Conservation (phyloP, 2,113 vertebrate species). For the Sylvietta virens region DNA sequence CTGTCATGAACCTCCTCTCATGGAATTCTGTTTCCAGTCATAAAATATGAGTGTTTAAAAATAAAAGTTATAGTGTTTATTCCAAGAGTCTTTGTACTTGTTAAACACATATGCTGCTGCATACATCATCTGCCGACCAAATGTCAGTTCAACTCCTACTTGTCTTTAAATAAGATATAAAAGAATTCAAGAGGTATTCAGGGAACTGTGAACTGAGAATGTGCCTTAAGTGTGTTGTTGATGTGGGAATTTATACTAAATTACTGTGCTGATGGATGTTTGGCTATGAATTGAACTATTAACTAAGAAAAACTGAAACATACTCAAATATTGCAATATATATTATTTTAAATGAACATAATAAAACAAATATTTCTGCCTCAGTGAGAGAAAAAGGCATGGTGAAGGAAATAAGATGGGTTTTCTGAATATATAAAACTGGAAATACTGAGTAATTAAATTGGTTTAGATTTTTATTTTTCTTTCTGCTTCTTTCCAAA, state of each 20-base stretch:
- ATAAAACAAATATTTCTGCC: background rate
- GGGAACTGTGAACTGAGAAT: background rate
- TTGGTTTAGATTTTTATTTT: background rate
- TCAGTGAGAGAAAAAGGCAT: background rate
- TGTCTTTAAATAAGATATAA: background rate
- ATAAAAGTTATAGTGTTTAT: background rate
- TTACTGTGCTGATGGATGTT: background rate
- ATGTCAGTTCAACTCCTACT: background rate
- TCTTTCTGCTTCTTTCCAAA: background rate
- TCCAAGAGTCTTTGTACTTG: background rate
- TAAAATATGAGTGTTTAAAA: constrained; percentile 4
- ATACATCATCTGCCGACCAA: background rate
- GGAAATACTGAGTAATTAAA: background rate
- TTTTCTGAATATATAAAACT: background rate
- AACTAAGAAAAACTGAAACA: background rate
- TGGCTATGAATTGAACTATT: background rate
- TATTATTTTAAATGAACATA: background rate
- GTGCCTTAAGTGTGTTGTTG: background rate
- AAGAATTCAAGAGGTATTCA: background rate
- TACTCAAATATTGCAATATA: background rate
- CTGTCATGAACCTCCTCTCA: background rate
- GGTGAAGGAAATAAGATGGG: background rate
- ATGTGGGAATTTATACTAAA: background rate
- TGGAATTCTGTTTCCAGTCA: background rate
- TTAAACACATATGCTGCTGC: background rate